Base-by-base conservation (phyloP, 1,140 invertebrate genomes). In the Littorina saxatilis region DNA sequence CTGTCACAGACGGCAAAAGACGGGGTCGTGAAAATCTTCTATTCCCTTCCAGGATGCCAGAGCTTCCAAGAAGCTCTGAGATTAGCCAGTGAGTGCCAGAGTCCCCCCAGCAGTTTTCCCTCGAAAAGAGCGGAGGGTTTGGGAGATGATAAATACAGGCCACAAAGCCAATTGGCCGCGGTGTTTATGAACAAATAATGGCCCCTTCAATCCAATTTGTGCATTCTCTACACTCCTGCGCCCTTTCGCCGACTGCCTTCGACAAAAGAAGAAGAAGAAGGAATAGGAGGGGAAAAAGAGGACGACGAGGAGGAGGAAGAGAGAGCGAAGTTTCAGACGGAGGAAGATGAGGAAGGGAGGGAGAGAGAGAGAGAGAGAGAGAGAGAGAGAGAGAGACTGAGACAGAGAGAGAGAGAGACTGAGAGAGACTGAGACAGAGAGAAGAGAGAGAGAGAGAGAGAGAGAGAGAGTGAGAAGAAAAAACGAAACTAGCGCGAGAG, bases 111-210 rank as follows among this genome's bases (percentile, higher is more conserved):
- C 20, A 50, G 55, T 61, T 7, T 7, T 61, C 20, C 55, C 55
- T 1, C 29, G 61, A 63, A 68, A 68, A 68, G 66, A 68, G 66
- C 32, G 11, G 66, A 68, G 66, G 23, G 66, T 68, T 39, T 68
- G 13, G 35, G 23, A 32, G 66, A 68, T 68, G 66, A 68, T 68
- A 68, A 68, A 68, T 68, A 37, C 32, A 35, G 35, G 32, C 17
- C 66, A 68, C 66, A 68, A 68, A 39, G 66, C 32, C 66, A 68
- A 68, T 68, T 68, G 13, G 66, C 63, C 23, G 66, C 66, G 39
- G 66, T 68, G 66, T 68, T 68, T 68, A 68, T 68, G 66, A 39
- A 68, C 66, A 68, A 68, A 68, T 68, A 68, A 68, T 68, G 66
- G 32, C 35, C 20, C 66, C 66, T 15, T 40, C 29, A 32, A 68